Percentiles rank a stretch among this genome's conserved stretches.
phyloP scores from a whole-genome alignment of 2,888 invertebrate genomes.

The Eledona agricola region DNA sequence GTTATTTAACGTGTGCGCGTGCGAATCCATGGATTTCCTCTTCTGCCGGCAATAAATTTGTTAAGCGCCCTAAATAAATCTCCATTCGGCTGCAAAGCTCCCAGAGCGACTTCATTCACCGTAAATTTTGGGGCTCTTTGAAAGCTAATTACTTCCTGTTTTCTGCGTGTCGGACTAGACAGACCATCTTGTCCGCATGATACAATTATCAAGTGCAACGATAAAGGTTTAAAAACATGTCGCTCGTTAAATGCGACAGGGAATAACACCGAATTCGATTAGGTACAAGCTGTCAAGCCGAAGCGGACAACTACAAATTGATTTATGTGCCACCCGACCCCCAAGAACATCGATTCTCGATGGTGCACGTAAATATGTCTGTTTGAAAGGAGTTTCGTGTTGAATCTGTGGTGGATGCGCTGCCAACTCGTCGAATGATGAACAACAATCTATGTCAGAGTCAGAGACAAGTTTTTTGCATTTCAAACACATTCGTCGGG shows the following conservation, averaged over 20 bases:
- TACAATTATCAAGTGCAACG: no score
- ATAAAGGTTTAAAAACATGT: conserved; percentile 17
- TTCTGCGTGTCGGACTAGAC: no score
- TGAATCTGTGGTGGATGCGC: not conserved
- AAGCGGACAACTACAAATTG: conserved; percentile 20
- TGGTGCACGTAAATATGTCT: conserved; percentile 2
- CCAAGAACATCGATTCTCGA: conserved; percentile 8
- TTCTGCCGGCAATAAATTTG: conserved; percentile 23
- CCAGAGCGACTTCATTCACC: conserved; percentile 4
- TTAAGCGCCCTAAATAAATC: conserved; percentile 26
- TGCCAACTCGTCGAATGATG: no score
- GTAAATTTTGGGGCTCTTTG: no score
- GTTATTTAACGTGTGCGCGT: no score
- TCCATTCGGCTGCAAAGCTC: conserved; percentile 23
- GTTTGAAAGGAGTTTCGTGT: conserved; percentile 3
- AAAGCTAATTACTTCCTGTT: no score
- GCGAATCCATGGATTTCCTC: not conserved
- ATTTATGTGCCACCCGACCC: conserved; percentile 3
- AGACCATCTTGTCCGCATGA: not conserved
- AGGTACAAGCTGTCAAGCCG: conserved; percentile 5
- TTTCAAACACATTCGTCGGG: no score
- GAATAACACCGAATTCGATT: conserved; percentile 26
- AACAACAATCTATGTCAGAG: no score
- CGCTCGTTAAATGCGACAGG: conserved; percentile 18
- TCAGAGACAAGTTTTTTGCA: no score